These are phyloP conservation scores for Scomber colias DNA, from an alignment of 2,113 vertebrate genomes.

Conservation along the genomic window DNA sequence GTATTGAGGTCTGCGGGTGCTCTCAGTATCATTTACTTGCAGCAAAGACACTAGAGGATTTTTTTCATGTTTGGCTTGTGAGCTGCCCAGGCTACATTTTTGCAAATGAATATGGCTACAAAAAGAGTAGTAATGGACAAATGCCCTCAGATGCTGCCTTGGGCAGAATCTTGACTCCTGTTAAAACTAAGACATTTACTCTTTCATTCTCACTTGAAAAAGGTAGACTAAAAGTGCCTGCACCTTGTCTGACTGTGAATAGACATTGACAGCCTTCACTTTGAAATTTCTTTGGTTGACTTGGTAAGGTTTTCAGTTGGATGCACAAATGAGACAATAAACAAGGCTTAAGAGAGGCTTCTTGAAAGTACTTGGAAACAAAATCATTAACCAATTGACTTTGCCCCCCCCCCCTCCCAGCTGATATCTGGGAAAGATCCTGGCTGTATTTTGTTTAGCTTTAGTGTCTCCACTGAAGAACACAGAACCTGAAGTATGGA, in stretches of 20 bases:
- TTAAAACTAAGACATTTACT: slow-evolving; percentile 32
- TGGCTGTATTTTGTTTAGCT: slow-evolving; percentile 48
- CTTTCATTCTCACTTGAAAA: slow-evolving; percentile 44
- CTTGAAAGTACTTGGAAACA: slow-evolving; percentile 49
- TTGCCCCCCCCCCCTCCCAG: slow-evolving; percentile 21
- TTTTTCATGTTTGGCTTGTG: background rate
- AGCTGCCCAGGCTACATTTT: slow-evolving; percentile 30
- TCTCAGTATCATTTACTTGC: slow-evolving; percentile 29
- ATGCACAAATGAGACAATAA: slow-evolving; percentile 58
- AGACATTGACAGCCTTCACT: slow-evolving; percentile 60
- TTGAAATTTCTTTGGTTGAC: slow-evolving; percentile 63
- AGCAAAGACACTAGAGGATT: slow-evolving; percentile 21
- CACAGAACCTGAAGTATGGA: background rate
- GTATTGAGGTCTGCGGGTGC: slow-evolving; percentile 14
- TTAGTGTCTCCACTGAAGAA: slow-evolving; percentile 31
- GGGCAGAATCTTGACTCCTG: slow-evolving; percentile 43
- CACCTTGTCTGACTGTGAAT: slow-evolving; percentile 55
- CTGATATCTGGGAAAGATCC: slow-evolving; percentile 52
- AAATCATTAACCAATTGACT: slow-evolving; percentile 77
- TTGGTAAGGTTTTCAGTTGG: slow-evolving; percentile 69
- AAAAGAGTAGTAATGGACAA: slow-evolving; percentile 36
- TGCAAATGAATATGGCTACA: slow-evolving; percentile 55
- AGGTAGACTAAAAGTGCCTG: slow-evolving; percentile 45
- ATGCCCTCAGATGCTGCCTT: slow-evolving; percentile 36
- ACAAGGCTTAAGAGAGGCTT: slow-evolving; percentile 56